Conservation (phyloP, 2,113 vertebrate species). For the Monopterus albus region DNA sequence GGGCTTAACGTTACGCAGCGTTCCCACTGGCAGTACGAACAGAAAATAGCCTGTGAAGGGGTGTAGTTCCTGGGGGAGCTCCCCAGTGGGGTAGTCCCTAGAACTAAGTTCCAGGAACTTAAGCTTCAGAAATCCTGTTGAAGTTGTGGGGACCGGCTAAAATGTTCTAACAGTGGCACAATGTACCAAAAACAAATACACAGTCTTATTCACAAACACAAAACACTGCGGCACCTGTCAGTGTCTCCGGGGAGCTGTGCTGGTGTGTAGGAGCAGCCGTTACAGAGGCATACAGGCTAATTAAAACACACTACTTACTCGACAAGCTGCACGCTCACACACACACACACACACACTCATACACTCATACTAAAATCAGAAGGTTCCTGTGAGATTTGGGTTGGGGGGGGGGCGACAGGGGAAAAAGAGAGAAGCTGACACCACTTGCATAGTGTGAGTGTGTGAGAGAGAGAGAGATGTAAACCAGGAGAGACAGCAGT, state of each 20-base stretch:
- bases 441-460: constrained; percentile 5
- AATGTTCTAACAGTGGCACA: too few relatives aligned
- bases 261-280: constrained; percentile 46
- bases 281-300: constrained; percentile 53
- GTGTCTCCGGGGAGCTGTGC: constrained; percentile 33
- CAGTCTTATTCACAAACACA: constrained; percentile 5
- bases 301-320: constrained; percentile 56
- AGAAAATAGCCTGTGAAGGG: too few relatives aligned
- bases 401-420: not conserved
- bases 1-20: too few relatives aligned
- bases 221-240: constrained; percentile 49
- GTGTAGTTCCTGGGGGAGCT: too few relatives aligned
- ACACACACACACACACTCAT: constrained; percentile 32
- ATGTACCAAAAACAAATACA: constrained; percentile 26
- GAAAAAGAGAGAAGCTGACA: not conserved
- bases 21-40: too few relatives aligned
- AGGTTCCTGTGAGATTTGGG: not conserved
- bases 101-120: too few relatives aligned
- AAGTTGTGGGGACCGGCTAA: too few relatives aligned
- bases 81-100: too few relatives aligned
- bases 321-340: constrained; percentile 24
- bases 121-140: too few relatives aligned
- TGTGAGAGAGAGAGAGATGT: constrained; percentile 2
- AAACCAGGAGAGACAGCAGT: constrained; percentile 49
- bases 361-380: constrained; percentile 17